Evolutionary conservation across 2,888 invertebrate genomes (phyloP), one percentile per base, ranked within the genome.

Genomic region (Resseliella maxima): DNA sequence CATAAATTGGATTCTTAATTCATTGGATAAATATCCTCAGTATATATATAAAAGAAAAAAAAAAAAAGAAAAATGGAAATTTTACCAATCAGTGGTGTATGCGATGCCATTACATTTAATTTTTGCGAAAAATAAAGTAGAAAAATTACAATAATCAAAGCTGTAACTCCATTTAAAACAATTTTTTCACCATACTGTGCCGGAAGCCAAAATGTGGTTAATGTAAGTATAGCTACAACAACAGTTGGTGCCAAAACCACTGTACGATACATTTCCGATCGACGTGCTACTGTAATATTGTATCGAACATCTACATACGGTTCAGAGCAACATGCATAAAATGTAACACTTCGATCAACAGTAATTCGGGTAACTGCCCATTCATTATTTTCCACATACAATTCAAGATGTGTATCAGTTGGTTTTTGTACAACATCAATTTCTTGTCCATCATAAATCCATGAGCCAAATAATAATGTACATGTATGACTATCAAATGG

Each of bases 401-500:
- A 87, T 6, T 89, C 89, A 35, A 88, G 88, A 45, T 89, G 89
- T 0, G 88, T 87, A 27, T 85, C 86, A 0, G 88, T 87, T 31
- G 88, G 87, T 27, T 88, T 18, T 18, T 50, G 87, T 86, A 88
- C 89, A 21, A 93, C 88, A 87, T 93, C 92, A 12, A 95, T 91
- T 88, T 94, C 93, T 36, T 94, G 92, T 0, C 93, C 92, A 86
- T 92, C 92, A 89, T 94, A 93, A 0, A 94, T 93, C 93, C 96
- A 94, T 0, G 96, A 96, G 0, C 95, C 96, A 87, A 97, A 93
- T 89, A 93, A 93, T 87, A 96, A 90, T 81, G 90, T 89, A 88
- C 95, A 95, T 0, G 89, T 90, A 89, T 97, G 96, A 6, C 91
- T 91, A 90, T 97, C 97, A 85, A 92, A 93, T 0, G 97, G 97